Base-by-base conservation (phyloP, 2,888 invertebrate genomes). In the Lagria hirta region DNA sequence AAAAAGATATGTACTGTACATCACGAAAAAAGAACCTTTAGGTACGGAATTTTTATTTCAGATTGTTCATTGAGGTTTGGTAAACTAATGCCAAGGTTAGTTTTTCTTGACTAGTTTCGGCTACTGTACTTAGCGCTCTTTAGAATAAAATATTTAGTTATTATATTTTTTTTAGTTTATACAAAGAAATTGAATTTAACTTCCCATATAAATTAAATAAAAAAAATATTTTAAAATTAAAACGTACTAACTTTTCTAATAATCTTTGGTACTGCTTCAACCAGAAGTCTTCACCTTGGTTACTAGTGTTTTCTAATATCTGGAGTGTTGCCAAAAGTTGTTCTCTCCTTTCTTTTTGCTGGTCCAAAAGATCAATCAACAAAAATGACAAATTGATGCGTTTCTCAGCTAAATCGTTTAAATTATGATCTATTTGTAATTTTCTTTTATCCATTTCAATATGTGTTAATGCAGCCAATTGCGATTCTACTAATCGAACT, bases 181-280 rank as follows among this genome's bases (percentile, higher is more conserved):
- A n/a, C n/a, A n/a, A n/a, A n/a, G n/a, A n/a, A n/a, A n/a, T n/a
- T n/a, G n/a, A n/a, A n/a, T n/a, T n/a, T n/a, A n/a, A n/a, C n/a
- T n/a, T n/a, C n/a, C n/a, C n/a, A n/a, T n/a, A n/a, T n/a, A n/a
- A n/a, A n/a, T n/a, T n/a, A n/a, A n/a, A n/a, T n/a, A n/a, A n/a
- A n/a, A n/a, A n/a, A n/a, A n/a, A n/a, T n/a, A n/a, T n/a, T n/a
- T 3, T 13, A 14, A 38, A 41, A n/a, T 14, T 12, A 27, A 10
- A 14, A 7, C 2, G 32, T 27, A 29, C 8, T 34, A 55, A 71
- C 69, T 66, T 80, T 64, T 91, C 88, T 64, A 92, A 75, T 24
- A 93, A 71, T 53, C 82, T 80, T 68, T 93, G 92, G 68, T 90
- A 93, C 68, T 91, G 91, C 61, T 80, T 76, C 50, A 88, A 70